These are phyloP conservation scores for Fragum sueziense DNA, from an alignment of 2,888 invertebrate genomes.

Conservation along the genomic window DNA sequence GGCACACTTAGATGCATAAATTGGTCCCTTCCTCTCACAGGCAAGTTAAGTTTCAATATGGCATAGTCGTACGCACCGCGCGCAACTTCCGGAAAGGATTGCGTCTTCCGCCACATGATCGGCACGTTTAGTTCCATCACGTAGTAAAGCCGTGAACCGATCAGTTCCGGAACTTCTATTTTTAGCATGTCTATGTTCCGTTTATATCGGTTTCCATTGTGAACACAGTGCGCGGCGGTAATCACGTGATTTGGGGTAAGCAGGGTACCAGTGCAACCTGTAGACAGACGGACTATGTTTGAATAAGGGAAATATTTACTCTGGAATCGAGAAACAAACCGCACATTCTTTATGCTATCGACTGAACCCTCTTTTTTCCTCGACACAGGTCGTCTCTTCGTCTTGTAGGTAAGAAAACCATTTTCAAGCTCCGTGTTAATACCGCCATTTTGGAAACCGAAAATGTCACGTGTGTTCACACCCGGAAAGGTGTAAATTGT, in stretches of 20 bases:
- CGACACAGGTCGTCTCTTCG: neutral
- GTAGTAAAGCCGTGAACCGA: slow-evolving; percentile 72
- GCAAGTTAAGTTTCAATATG: slow-evolving; percentile 70
- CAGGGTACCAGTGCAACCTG: slow-evolving; percentile 78
- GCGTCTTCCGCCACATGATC: slow-evolving; percentile 64
- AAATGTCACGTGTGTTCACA: neutral
- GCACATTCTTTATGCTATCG: neutral
- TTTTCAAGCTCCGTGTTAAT: neutral
- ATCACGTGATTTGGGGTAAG: slow-evolving; percentile 75
- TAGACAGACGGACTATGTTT: slow-evolving; percentile 75
- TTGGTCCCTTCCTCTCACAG: slow-evolving; percentile 67
- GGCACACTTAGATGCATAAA: slow-evolving; percentile 73
- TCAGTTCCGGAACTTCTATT: slow-evolving; percentile 71
- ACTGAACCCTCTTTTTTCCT: neutral
- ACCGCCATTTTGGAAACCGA: neutral
- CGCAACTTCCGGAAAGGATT: slow-evolving; percentile 52
- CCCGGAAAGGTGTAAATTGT: neutral
- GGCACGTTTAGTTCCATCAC: slow-evolving; percentile 73
- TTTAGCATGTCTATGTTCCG: slow-evolving; percentile 72
- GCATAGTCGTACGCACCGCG: slow-evolving; percentile 75
- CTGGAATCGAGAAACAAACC: slow-evolving; percentile 54
- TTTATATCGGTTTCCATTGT: slow-evolving; percentile 72
- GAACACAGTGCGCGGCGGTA: slow-evolving; percentile 80
- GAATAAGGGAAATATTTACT: slow-evolving; percentile 74
- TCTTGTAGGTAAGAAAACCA: neutral